Conservation (phyloP, 2,797 vertebrate species). For the Chelmon rostratus region DNA sequence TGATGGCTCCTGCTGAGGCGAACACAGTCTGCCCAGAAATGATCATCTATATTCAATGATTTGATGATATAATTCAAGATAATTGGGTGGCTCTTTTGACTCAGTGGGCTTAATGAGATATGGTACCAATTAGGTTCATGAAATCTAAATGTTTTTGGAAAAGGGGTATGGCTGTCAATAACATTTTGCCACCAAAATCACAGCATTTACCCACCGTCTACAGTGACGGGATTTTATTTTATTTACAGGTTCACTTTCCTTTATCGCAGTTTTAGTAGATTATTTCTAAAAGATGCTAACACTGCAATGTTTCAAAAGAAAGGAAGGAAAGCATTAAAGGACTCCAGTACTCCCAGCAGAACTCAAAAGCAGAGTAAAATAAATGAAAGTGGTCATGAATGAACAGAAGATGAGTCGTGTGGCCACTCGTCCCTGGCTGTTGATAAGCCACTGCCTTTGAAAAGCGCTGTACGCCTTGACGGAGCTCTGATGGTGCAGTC, state of each 20-base stretch:
- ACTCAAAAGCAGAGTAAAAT: not conserved
- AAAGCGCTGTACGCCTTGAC: constrained; percentile 16
- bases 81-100: not conserved
- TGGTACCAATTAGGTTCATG: not conserved
- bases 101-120: not conserved
- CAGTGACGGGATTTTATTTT: not conserved
- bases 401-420: not conserved
- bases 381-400: not conserved
- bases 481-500: constrained; percentile 17
- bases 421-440: not conserved
- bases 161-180: not conserved
- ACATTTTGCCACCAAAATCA: not conserved
- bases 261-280: not conserved
- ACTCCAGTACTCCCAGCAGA: not conserved
- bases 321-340: not conserved
- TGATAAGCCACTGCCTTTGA: constrained; percentile 15
- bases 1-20: not conserved
- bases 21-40: not conserved
- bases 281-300: not conserved
- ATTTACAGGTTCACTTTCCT: not conserved
- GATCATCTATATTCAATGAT: not conserved
- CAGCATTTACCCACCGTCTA: not conserved
- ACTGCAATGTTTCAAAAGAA: not conserved
- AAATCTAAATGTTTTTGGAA: not conserved
- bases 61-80: not conserved